Conservation (phyloP, 2,888 invertebrate genomes). For the Agriotes lineatus region DNA sequence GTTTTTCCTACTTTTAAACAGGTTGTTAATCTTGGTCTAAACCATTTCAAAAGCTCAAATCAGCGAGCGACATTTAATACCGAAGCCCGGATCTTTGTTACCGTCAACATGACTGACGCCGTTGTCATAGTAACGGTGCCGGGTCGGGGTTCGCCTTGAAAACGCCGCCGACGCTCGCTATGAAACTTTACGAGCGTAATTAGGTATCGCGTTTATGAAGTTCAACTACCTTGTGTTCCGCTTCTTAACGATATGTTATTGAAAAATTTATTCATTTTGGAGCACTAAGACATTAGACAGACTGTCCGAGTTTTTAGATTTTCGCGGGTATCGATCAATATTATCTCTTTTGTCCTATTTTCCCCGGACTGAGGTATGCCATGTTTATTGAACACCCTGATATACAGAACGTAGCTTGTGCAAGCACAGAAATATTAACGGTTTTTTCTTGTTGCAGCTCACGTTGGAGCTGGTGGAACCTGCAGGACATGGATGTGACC, state of each 20-base stretch:
- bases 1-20: slow-evolving; percentile 27
- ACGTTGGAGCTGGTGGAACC: slow-evolving; percentile 49
- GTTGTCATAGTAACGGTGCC: slow-evolving; percentile 33
- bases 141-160: slow-evolving; percentile 29
- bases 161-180: slow-evolving; percentile 29
- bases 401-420: too few species aligned
- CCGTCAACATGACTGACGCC: slow-evolving; percentile 38
- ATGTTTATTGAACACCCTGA: too few species aligned
- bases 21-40: slow-evolving; percentile 31
- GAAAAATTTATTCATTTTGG: too few species aligned
- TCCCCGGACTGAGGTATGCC: too few species aligned
- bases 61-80: slow-evolving; percentile 35
- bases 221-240: slow-evolving; percentile 27
- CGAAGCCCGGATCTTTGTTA: slow-evolving; percentile 35
- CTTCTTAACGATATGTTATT: slow-evolving; percentile 23
- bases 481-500: slow-evolving; percentile 81
- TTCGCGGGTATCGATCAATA: too few species aligned
- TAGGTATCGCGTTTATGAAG: slow-evolving; percentile 34
- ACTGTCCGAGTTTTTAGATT: too few species aligned
- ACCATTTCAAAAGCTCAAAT: slow-evolving; percentile 37
- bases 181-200: slow-evolving; percentile 36
- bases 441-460: slow-evolving; percentile 38
- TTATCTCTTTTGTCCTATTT: too few species aligned
- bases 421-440: background rate
- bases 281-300: too few species aligned